Conservation (phyloP, 2,888 invertebrate species). For the Anoncus sp. region DNA sequence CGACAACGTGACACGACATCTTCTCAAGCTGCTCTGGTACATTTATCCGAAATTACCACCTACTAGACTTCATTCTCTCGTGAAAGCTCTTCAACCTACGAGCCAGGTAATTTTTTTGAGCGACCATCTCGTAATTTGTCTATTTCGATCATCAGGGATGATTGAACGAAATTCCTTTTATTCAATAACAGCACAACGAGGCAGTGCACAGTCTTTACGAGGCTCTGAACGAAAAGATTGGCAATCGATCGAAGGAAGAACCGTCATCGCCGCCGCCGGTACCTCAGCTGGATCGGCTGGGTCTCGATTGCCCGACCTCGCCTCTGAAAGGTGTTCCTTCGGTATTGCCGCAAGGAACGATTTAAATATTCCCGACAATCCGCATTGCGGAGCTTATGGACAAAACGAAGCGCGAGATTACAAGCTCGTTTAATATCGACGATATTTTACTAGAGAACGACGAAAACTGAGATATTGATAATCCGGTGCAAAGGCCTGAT, state of each 20-base stretch:
- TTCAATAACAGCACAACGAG: slow-evolving; percentile 89
- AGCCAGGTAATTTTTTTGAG: slow-evolving; percentile 80
- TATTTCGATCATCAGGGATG: slow-evolving; percentile 1
- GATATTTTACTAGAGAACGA: slow-evolving; percentile 23
- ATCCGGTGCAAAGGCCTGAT: background rate
- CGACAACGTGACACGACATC: slow-evolving; percentile 96
- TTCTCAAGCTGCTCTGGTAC: slow-evolving; percentile 96
- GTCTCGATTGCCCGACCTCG: slow-evolving; percentile 91
- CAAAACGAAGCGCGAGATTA: background rate
- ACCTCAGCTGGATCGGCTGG: slow-evolving; percentile 87
- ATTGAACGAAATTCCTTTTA: slow-evolving; percentile 36
- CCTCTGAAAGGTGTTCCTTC: slow-evolving; percentile 89
- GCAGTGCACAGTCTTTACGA: slow-evolving; percentile 92
- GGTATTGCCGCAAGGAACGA: slow-evolving; percentile 39
- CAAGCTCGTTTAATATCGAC: slow-evolving; percentile 4
- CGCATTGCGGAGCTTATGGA: slow-evolving; percentile 12
- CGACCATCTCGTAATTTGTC: slow-evolving; percentile 13
- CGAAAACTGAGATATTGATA: slow-evolving; percentile 5
- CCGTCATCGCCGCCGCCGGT: slow-evolving; percentile 86
- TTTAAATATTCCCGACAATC: slow-evolving; percentile 21
- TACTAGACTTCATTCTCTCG: slow-evolving; percentile 90
- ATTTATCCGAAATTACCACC: slow-evolving; percentile 93
- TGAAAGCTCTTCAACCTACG: slow-evolving; percentile 90
- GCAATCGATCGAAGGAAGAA: slow-evolving; percentile 83
- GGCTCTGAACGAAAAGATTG: slow-evolving; percentile 91